Base-by-base conservation (phyloP, 1,140 invertebrate species). In the Sipha flava region DNA sequence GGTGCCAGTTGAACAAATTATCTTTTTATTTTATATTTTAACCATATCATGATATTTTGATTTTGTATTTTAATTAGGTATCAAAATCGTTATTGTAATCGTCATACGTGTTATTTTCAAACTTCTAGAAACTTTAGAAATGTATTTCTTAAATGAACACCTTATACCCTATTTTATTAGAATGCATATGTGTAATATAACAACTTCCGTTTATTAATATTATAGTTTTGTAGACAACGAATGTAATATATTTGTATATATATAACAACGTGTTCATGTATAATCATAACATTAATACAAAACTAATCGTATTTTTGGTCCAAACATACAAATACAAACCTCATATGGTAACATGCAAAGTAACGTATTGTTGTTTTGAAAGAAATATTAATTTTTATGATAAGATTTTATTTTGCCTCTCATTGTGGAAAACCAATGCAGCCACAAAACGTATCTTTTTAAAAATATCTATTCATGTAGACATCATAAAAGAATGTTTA, bases 381-480 rank as follows among this genome's bases (percentile, higher is more conserved):
- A n/a, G 10, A 70, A 45, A 70, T 47, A n/a, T 68, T 68, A 45
- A 26, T 70, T 70, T 70, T 70, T 29, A 66, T 12, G 66, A 70
- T 70, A 70, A 31, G 9, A 29, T 47, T 45, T 70, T 29, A 47
- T 70, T 70, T 70, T 47, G 16, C 14, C 45, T 45, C 29, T 47
- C 23, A 29, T 29, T 26, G 66, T 70, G 23, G 16, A 70, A 45
- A 70, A 5, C 23, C 12, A 70, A 70, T 10, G 23, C n/a, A 23
- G 43, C 40, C 37, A 21, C 23, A 70, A n/a, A 29, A 3, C 9
- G 66, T 70, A 29, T 47, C 23, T 43, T 37, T 26, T 16, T 59
- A 43, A n/a, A 66, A 37, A 40, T 64, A 21, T 66, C 62, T 26
- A 70, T n/a, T 29, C 16, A 7, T 6, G 23, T 70, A n/a, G n/a